Base-by-base conservation (phyloP, 2,113 vertebrate species). In the Pyxicephalus adspersus region DNA sequence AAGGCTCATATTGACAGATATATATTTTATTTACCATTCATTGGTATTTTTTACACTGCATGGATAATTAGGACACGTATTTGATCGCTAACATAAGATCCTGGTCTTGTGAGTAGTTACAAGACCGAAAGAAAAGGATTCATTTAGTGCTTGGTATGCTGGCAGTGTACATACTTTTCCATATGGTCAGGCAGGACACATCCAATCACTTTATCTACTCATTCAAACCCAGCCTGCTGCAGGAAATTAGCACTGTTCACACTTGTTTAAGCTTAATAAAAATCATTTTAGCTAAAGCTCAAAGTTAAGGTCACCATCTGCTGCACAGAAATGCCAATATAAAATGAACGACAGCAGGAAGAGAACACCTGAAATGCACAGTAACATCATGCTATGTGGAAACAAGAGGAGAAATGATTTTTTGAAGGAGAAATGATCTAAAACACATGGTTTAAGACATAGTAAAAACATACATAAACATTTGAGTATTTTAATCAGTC, bases 231-330 rank as follows among this genome's bases (percentile, higher is more conserved):
- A 86, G 89, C 88, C 90, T 91, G 87, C 93, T 91, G 86, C 88
- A 93, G 92, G 92, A 94, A 95, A 96, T 96, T 94, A 94, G 89
- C 89, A 87, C 88, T 89, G 86, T 92, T 95, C 91, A 92, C 88
- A 90, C 93, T 94, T 94, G 89, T 93, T 95, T 95, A 95, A 91
- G 91, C 91, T 94, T 95, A 95, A 96, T 96, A 95, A 96, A 96
- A 94, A 93, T 92, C 85, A 92, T 94, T 93, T 92, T 92, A 94
- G 90, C 90, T 92, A 90, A 92, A 91, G 83, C 86, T 83, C 84
- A 84, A 81, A 72, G 90, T 93, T 92, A 91, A 92, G 92, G 91
- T 92, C 90, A 91, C 95, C 95, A 96, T 96, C 95, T 97, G 95
- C 90, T 90, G 91, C 89, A 86, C 85, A 89, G 90, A 93, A 93